phyloP scores from a whole-genome alignment of 2,113 vertebrate genomes.

The Periophthalmus modestus region DNA sequence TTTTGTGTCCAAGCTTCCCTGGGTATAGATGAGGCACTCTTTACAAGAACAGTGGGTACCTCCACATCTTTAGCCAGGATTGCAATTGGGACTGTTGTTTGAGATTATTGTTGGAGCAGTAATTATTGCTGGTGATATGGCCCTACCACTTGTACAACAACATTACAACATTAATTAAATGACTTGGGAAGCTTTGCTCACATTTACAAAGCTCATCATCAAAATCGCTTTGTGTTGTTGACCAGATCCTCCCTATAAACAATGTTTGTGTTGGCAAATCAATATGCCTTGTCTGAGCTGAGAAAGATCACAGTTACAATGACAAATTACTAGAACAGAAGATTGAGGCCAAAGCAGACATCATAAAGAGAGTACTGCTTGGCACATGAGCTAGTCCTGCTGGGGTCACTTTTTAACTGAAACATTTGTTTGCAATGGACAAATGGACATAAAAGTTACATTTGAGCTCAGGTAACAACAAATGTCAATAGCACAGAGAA shows the following conservation, averaged over 20 bases:
- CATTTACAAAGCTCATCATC: neutral
- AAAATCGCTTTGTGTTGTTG: neutral
- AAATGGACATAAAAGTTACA: neutral
- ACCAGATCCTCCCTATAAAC: neutral
- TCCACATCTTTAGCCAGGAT: too few relatives aligned
- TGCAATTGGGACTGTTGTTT: too few relatives aligned
- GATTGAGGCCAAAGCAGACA: neutral
- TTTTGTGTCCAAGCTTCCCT: neutral
- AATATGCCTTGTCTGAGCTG: neutral
- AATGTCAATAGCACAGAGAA: neutral
- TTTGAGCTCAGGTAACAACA: neutral
- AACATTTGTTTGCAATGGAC: neutral
- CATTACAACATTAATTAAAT: too few relatives aligned
- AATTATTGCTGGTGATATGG: too few relatives aligned
- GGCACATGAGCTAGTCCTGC: neutral
- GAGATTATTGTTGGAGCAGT: too few relatives aligned
- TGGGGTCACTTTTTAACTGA: neutral
- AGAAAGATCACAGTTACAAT: neutral
- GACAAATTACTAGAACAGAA: neutral
- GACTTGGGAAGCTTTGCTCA: too few relatives aligned
- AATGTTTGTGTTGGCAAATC: neutral
- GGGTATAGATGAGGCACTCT: too few relatives aligned
- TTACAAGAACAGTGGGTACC: too few relatives aligned
- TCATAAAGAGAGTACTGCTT: neutral
- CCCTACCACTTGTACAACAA: too few relatives aligned